Percentiles rank a stretch among this genome's conserved stretches.
These are phyloP conservation scores for Torymus tubicola DNA, from an alignment of 2,888 invertebrate species.

Conservation along the genomic window DNA sequence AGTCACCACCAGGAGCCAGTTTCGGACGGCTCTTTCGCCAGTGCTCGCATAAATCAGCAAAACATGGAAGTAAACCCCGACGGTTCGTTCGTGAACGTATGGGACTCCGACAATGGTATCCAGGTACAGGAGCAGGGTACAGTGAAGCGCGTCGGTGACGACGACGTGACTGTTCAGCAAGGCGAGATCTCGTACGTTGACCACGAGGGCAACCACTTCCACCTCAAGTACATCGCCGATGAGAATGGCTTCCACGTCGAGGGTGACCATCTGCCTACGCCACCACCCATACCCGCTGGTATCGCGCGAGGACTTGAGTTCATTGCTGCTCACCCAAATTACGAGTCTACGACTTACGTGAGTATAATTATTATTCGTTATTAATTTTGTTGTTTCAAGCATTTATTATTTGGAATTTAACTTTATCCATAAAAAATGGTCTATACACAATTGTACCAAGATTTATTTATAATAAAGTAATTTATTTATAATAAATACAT, in stretches of 20 bases:
- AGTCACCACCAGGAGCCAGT: no score
- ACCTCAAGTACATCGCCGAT: constrained; percentile 61
- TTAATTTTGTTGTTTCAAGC: neutral
- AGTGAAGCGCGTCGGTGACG: constrained; percentile 49
- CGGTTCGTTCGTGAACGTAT: constrained; percentile 60
- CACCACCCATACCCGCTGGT: constrained; percentile 56
- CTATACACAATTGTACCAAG: no score
- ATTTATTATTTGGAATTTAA: constrained; percentile 1
- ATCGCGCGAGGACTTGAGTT: constrained; percentile 61
- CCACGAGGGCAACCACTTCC: constrained; percentile 58
- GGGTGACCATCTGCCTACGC: constrained; percentile 60
- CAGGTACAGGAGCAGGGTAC: constrained; percentile 60
- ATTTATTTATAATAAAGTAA: no score
- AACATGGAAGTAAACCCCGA: constrained; percentile 60
- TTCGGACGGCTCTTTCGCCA: neutral
- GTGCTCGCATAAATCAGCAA: constrained; percentile 53
- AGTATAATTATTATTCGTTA: neutral
- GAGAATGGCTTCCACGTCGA: constrained; percentile 63
- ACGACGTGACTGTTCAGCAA: constrained; percentile 42
- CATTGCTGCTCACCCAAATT: constrained; percentile 60
- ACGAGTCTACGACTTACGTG: constrained; percentile 30
- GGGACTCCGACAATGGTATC: constrained; percentile 63
- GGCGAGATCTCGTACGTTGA: constrained; percentile 61
- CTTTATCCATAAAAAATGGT: neutral
- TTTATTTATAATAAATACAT: no score